Percentiles rank a stretch among this genome's conserved stretches.
Conservation (phyloP, 2,113 vertebrate genomes). For the Dicentrarchus labrax region DNA sequence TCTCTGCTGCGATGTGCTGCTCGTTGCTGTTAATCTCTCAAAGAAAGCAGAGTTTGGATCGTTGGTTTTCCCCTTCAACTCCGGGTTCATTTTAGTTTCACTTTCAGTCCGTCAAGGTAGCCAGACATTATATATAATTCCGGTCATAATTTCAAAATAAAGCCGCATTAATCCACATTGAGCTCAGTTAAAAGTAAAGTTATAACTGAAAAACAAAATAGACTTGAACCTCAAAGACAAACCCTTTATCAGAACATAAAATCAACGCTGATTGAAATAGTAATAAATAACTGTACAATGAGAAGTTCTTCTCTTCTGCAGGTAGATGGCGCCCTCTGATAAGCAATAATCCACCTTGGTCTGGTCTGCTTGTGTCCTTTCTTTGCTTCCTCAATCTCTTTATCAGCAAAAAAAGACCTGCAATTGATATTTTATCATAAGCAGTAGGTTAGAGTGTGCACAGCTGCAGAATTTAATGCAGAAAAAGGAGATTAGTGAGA, state of each 20-base stretch:
- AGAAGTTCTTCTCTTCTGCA: rapidly evolving
- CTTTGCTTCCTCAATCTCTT: background rate
- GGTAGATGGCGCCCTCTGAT: conserved; percentile 38
- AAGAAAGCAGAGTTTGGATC: background rate
- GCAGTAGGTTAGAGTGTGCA: rapidly evolving
- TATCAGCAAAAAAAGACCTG: background rate
- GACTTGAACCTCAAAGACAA: rapidly evolving
- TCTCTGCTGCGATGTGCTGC: rapidly evolving
- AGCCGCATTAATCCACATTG: rapidly evolving
- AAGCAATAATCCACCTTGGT: background rate
- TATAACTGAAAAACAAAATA: background rate
- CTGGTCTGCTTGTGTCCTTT: background rate
- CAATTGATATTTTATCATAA: background rate
- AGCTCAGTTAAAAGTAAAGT: too few species aligned
- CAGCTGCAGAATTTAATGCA: background rate
- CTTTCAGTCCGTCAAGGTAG: conserved; percentile 23
- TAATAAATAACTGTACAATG: rapidly evolving
- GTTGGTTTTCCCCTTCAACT: conserved; percentile 51
- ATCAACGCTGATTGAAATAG: background rate
- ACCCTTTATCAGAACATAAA: rapidly evolving
- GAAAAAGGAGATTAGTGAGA: background rate
- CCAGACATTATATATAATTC: background rate
- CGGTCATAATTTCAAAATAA: background rate
- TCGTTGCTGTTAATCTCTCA: rapidly evolving
- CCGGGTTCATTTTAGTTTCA: conserved; percentile 16